Percentiles rank a stretch among this genome's conserved stretches.
These are phyloP conservation scores for Cichlasoma orientale DNA, from an alignment of 2,797 vertebrate genomes.

Conservation along the genomic window DNA sequence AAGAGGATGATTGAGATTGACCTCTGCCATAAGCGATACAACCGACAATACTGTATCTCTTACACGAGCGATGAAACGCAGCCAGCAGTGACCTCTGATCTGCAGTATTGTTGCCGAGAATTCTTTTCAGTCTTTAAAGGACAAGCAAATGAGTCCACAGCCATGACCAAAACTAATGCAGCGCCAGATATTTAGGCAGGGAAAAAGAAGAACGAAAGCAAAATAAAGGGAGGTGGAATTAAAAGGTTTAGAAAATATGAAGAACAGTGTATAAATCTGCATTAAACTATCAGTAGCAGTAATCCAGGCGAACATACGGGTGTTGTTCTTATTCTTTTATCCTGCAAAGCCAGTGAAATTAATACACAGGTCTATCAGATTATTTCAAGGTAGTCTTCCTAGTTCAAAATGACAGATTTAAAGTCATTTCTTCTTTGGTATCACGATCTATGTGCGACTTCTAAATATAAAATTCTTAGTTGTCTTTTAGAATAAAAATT, in stretches of 20 bases:
- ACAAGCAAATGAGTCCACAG: constrained; percentile 28
- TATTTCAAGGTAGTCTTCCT: constrained; percentile 26
- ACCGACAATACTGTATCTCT: constrained; percentile 60
- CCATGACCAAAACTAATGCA: constrained; percentile 47
- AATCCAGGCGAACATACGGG: not conserved
- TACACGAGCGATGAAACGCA: constrained; percentile 49
- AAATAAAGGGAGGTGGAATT: constrained; percentile 31
- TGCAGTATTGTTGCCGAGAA: constrained; percentile 28
- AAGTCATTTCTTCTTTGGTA: not conserved
- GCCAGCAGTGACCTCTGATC: constrained; percentile 57
- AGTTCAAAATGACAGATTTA: constrained; percentile 6
- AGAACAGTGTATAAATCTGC: constrained; percentile 19
- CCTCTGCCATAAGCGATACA: constrained; percentile 35
- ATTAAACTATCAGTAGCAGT: constrained; percentile 6
- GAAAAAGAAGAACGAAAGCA: constrained; percentile 2
- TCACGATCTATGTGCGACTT: not conserved
- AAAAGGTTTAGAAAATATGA: constrained; percentile 18
- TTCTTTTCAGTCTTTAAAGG: constrained; percentile 51
- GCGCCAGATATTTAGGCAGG: constrained; percentile 4
- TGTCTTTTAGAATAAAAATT: not conserved
- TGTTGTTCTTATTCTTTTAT: constrained; percentile 20
- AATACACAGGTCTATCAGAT: not conserved
- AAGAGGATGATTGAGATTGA: constrained; percentile 60
- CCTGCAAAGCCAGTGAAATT: not conserved
- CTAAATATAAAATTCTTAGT: not conserved